A percentile compares a stretch with the other conserved stretches of the same genome.
These are phyloP conservation scores for Colius striatus DNA, from an alignment of 2,113 vertebrate species.

Conservation along the genomic window DNA sequence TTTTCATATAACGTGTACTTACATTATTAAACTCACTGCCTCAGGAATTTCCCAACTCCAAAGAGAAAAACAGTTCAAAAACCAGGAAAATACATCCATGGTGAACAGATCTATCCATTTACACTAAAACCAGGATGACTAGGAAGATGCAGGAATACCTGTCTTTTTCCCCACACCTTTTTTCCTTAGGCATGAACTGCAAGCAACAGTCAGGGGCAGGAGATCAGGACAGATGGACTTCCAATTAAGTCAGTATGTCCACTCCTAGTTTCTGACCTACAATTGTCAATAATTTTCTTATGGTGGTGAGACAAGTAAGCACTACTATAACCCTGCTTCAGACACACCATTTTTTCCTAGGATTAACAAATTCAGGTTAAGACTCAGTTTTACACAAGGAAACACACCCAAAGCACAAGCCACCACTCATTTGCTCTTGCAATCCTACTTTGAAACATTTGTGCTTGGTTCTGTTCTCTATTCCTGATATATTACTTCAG, in stretches of 20 bases:
- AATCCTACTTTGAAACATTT: not conserved
- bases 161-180: not conserved
- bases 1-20: not conserved
- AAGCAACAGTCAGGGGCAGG: not conserved
- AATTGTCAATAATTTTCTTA: not conserved
- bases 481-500: not conserved
- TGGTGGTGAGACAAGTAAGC: not conserved
- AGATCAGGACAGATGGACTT: not conserved
- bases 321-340: not conserved
- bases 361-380: not conserved
- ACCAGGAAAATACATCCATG: not conserved
- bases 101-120: not conserved
- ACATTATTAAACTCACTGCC: not conserved
- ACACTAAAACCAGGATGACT: not conserved
- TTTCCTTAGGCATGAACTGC: not conserved
- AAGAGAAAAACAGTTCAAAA: not conserved
- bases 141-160: not conserved
- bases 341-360: not conserved
- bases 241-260: not conserved
- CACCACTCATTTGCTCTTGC: not conserved
- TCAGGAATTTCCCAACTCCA: not conserved
- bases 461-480: not conserved
- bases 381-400: not conserved
- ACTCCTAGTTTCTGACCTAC: not conserved
- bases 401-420: not conserved